Evolutionary conservation across 1,140 invertebrate genomes (phyloP).

Genomic region (Drosophila nebulosa): DNA sequence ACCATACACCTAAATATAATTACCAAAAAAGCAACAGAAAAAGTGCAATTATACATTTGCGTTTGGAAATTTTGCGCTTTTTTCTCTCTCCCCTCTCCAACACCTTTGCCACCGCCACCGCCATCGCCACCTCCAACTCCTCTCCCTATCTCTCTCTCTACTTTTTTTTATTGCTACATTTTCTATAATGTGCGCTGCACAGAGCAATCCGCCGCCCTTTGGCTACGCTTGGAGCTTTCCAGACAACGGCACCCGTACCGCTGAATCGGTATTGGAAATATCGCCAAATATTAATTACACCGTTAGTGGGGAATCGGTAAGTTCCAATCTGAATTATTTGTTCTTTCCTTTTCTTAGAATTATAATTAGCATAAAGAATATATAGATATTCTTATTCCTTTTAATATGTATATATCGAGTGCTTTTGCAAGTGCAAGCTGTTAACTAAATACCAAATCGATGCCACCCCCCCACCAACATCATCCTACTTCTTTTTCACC

Average conservation of each 20-base stretch:
- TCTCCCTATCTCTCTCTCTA: slow-evolving; percentile 20
- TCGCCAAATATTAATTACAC: slow-evolving; percentile 81
- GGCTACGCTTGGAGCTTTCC: slow-evolving; percentile 80
- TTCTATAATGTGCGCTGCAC: slow-evolving; percentile 79
- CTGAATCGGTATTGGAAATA: slow-evolving; percentile 80
- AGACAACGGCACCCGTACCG: slow-evolving; percentile 73
- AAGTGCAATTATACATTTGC: slow-evolving; percentile 77
- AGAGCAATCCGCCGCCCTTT: slow-evolving; percentile 79
- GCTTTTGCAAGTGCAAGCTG: slow-evolving; percentile 67
- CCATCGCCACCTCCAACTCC: slow-evolving; percentile 12
- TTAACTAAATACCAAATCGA: slow-evolving; percentile 54
- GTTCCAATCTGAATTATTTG: slow-evolving; percentile 43
- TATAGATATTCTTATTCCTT: slow-evolving; percentile 30
- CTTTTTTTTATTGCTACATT: slow-evolving; percentile 47
- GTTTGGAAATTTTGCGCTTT: slow-evolving; percentile 79
- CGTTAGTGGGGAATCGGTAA: slow-evolving; percentile 80
- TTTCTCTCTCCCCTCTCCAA: slow-evolving; percentile 64
- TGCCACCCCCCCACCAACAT: slow-evolving; percentile 20
- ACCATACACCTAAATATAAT: slow-evolving; percentile 66
- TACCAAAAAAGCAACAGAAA: slow-evolving; percentile 63
- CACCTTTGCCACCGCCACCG: not conserved
- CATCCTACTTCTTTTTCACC: not conserved
- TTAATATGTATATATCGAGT: slow-evolving; percentile 32
- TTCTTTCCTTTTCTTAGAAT: slow-evolving; percentile 34
- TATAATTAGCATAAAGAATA: slow-evolving; percentile 43